Evolutionary conservation across 1,140 invertebrate genomes (phyloP).

Genomic region (Ruditapes philippinarum): DNA sequence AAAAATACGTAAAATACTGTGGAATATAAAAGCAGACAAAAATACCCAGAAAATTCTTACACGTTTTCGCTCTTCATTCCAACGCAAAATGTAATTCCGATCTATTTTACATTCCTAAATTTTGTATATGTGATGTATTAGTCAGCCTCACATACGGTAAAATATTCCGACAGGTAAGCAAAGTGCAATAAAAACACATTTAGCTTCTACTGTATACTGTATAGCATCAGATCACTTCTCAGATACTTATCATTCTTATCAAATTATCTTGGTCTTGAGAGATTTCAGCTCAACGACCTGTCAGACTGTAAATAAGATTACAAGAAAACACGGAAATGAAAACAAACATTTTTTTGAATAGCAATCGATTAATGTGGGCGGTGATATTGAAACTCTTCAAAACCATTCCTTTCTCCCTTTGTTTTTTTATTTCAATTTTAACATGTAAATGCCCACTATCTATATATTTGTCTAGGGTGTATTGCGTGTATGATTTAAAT

Average conservation of each 20-base stretch:
- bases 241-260: slow-evolving; percentile 27
- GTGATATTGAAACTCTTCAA: too few relatives aligned
- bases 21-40: neutral
- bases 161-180: slow-evolving; percentile 6
- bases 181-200: neutral
- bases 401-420: too few relatives aligned
- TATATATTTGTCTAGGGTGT: too few relatives aligned
- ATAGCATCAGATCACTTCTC: neutral
- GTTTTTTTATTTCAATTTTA: too few relatives aligned
- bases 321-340: too few relatives aligned
- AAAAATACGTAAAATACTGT: neutral
- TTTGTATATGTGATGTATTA: neutral
- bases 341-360: too few relatives aligned
- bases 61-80: neutral
- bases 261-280: too few relatives aligned
- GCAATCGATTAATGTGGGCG: too few relatives aligned
- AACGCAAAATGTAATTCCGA: neutral
- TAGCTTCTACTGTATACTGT: neutral
- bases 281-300: too few relatives aligned
- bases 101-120: neutral
- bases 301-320: too few relatives aligned
- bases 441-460: too few relatives aligned
- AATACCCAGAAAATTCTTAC: neutral
- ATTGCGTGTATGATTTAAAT: too few relatives aligned
- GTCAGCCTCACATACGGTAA: neutral